phyloP scores from a whole-genome alignment of 1,140 invertebrate genomes.

The Metopolophium dirhodum region DNA sequence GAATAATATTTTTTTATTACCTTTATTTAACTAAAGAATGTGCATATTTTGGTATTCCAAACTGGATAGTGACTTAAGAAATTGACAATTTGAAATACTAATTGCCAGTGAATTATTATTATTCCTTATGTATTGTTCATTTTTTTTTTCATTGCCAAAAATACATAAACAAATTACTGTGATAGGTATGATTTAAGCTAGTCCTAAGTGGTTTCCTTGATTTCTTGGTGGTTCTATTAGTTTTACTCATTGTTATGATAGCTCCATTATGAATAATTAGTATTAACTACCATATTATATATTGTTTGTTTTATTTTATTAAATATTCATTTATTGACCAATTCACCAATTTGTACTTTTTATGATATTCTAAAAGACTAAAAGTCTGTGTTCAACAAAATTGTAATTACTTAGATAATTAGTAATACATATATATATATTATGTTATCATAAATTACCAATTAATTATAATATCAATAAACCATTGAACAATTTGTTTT shows the following conservation, averaged over 20 bases:
- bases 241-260: constrained; percentile 28
- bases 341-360: neutral
- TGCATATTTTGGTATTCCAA: neutral
- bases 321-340: constrained; percentile 12
- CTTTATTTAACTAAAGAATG: neutral
- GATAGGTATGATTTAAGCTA: constrained; percentile 53
- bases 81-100: constrained; percentile 15
- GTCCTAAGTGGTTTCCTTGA: constrained; percentile 43
- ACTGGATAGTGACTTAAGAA: constrained; percentile 4
- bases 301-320: constrained; percentile 26
- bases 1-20: constrained; percentile 3
- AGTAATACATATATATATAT: neutral
- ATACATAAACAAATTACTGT: constrained; percentile 49
- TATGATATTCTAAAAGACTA: constrained; percentile 7
- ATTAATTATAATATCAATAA: constrained; percentile 12
- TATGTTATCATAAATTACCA: neutral
- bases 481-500: neutral
- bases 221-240: constrained; percentile 52
- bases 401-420: constrained; percentile 19
- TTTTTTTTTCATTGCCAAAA: constrained; percentile 39
- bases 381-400: constrained; percentile 19
- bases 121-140: constrained; percentile 18
- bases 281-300: constrained; percentile 51
- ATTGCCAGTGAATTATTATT: constrained; percentile 7
- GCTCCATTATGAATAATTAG: constrained; percentile 25